A percentile compares a stretch with the other conserved stretches of the same genome.
phyloP scores from a whole-genome alignment of 2,888 invertebrate species.

The Diaphora mendica region DNA sequence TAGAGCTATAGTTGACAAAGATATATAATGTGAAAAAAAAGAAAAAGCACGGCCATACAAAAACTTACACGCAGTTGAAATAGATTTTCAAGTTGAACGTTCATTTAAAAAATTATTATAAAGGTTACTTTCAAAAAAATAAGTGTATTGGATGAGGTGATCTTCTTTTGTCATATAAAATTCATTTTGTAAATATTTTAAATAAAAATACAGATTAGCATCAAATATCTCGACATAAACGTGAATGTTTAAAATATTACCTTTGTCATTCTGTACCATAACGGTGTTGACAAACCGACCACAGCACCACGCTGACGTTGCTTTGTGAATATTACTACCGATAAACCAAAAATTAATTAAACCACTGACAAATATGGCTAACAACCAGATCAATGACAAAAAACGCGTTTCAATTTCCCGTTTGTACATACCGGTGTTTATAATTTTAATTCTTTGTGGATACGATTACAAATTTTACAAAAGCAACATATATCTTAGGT shows the following conservation, averaged over 20 bases:
- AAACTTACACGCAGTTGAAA: no score
- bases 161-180: background rate
- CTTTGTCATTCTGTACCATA: conserved; percentile 56
- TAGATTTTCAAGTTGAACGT: no score
- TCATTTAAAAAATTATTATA: background rate
- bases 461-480: conserved; percentile 69
- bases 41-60: no score
- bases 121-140: background rate
- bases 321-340: conserved; percentile 52
- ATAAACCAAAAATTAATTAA: conserved; percentile 46
- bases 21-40: no score
- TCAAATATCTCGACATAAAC: conserved; percentile 49
- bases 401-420: conserved; percentile 41
- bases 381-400: conserved; percentile 39
- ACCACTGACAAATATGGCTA: conserved; percentile 49
- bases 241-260: conserved; percentile 27
- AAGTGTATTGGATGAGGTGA: background rate
- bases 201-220: conserved; percentile 7
- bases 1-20: no score
- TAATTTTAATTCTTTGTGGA: conserved; percentile 67
- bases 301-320: conserved; percentile 56
- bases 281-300: conserved; percentile 63
- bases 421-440: conserved; percentile 61
- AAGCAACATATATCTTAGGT: conserved; percentile 45
- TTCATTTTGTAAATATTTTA: no score